These are phyloP conservation scores for Aspidapion aeneum DNA, from an alignment of 2,888 invertebrate genomes.

Conservation along the genomic window DNA sequence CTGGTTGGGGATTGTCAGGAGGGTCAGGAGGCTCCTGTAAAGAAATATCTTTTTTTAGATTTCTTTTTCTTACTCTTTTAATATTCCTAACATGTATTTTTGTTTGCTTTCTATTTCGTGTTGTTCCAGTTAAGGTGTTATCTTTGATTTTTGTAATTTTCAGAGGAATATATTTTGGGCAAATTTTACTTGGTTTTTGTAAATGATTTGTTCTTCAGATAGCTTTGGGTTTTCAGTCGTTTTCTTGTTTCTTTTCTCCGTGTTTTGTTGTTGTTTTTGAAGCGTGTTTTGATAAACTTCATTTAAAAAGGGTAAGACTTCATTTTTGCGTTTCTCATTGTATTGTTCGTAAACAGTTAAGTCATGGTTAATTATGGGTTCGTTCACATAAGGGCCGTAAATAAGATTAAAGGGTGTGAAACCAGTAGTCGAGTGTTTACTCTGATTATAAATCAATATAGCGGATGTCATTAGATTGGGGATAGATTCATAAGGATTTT, in stretches of 20 bases:
- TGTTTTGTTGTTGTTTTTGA: too few species aligned
- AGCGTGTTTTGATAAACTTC: too few species aligned
- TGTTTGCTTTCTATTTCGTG: neutral
- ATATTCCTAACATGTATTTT: too few species aligned
- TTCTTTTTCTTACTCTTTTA: too few species aligned
- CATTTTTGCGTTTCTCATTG: constrained; percentile 1
- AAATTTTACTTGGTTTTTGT: constrained; percentile 8
- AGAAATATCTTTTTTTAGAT: too few species aligned
- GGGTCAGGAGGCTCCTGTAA: too few species aligned
- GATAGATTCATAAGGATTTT: neutral
- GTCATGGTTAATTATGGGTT: neutral
- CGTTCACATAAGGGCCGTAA: neutral
- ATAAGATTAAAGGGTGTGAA: constrained; percentile 1
- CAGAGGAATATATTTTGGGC: neutral
- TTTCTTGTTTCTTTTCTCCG: too few species aligned
- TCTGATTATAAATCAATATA: too few species aligned
- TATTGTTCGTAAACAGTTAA: constrained; percentile 3
- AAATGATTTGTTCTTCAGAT: constrained; percentile 6
- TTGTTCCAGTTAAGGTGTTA: too few species aligned
- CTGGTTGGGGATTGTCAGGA: neutral
- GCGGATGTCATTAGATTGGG: neutral
- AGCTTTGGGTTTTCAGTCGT: neutral
- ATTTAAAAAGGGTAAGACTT: too few species aligned
- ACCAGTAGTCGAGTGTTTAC: too few species aligned
- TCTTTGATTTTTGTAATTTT: too few species aligned